phyloP scores from a whole-genome alignment of 2,113 vertebrate species.

The Pituophis catenifer region DNA sequence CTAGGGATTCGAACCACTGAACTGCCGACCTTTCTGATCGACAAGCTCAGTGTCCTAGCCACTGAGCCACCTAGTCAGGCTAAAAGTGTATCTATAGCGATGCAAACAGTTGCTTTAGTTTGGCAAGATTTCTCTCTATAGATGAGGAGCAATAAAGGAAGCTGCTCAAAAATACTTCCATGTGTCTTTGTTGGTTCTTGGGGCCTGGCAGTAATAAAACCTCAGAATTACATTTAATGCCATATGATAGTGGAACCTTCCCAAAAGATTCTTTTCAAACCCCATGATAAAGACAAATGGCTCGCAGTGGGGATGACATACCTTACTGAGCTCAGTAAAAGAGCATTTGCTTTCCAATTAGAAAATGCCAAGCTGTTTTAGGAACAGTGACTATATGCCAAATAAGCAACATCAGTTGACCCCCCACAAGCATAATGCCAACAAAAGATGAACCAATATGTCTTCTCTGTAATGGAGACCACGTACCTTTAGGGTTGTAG shows the following conservation, averaged over 20 bases:
- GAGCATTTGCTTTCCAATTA: neutral
- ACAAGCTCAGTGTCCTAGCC: too few relatives aligned
- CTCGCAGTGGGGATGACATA: neutral
- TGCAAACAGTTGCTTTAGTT: neutral
- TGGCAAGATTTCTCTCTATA: neutral
- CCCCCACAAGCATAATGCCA: neutral
- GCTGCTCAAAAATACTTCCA: neutral
- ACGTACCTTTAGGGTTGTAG: constrained; percentile 96
- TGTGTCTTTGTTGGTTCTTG: neutral
- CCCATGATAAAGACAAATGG: neutral
- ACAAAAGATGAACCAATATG: neutral
- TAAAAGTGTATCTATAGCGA: neutral
- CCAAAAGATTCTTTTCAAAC: constrained; percentile 7
- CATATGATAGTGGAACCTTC: neutral
- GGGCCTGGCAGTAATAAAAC: neutral
- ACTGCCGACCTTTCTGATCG: too few relatives aligned
- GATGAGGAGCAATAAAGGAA: neutral
- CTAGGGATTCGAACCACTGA: too few relatives aligned
- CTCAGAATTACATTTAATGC: neutral
- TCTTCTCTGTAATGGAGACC: accelerated
- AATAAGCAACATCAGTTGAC: neutral
- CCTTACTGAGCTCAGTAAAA: neutral
- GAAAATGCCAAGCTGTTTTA: neutral
- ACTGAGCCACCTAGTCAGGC: too few relatives aligned
- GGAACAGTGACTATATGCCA: neutral